Evolutionary conservation across 1,140 invertebrate genomes (phyloP), one percentile per base, ranked within the genome.

Genomic region (Rhagoletis zephyria): DNA sequence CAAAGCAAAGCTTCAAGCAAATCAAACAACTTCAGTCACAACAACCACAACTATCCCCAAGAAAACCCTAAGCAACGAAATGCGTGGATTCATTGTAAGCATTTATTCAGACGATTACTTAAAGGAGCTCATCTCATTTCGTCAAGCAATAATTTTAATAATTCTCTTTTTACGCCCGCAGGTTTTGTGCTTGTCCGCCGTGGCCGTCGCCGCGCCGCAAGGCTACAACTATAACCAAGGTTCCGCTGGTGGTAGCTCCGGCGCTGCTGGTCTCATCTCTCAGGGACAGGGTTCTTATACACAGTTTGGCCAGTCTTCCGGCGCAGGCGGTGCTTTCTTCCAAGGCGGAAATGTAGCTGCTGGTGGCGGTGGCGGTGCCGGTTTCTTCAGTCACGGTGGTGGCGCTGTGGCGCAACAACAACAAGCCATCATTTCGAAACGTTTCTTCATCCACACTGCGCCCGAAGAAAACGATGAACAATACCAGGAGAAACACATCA

Each of bases 401-500:
- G 86, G 87, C 60, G n/a, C 19, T 42, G 51, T 10, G 2, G 63
- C 12, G 12, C 88, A 88, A 70, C 87, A 88, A 2, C 91, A 91
- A 86, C 90, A 92, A 42, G 95, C 95, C 0, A 94, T 96, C 4
- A 94, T 93, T 4, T 93, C 92, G 7, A 93, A 93, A 89, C 92
- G 91, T 19, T 93, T 93, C 89, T 93, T 90, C 87, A 91, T 93
- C 42, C 92, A 93, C 88, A 92, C 92, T 14, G 92, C 92, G 0
- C 92, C 92, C 16, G 92, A 93, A 89, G 92, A 93, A 87, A 87
- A 85, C 2, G 92, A 93, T 60, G 92, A 93, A 85, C 89, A 90
- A 10, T 90, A 91, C 87, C 90, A 91, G 86, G 91, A 92, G 88
- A 95, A 91, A 87, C 91, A 91, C 87, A 91, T 92, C 42, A 93